Conservation (phyloP, 2,797 vertebrate species). For the Periparus ater region DNA sequence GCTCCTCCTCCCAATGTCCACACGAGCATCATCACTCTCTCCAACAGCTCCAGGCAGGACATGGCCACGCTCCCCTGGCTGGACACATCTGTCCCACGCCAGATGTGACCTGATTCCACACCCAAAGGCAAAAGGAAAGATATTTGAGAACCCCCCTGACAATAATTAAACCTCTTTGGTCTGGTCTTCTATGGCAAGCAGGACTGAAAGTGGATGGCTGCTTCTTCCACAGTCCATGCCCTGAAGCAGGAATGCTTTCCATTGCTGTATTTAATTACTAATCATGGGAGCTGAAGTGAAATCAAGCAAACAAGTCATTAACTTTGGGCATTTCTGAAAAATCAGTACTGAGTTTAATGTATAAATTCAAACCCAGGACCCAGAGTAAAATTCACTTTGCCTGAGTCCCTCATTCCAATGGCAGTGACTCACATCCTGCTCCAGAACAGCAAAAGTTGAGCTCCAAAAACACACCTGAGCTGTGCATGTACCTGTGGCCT, state of each 20-base stretch:
- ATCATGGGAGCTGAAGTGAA: not conserved
- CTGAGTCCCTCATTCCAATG: accelerated
- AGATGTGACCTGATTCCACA: not conserved
- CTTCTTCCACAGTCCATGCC: not conserved
- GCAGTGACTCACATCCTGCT: not conserved
- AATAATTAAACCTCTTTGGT: not conserved
- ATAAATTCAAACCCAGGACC: not conserved
- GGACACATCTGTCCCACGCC: accelerated
- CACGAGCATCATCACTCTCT: accelerated
- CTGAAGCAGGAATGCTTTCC: not conserved
- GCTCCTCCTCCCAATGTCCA: accelerated
- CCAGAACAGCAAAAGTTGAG: not conserved
- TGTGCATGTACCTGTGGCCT: not conserved
- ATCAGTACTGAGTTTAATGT: not conserved
- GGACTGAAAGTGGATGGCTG: not conserved
- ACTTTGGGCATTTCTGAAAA: not conserved
- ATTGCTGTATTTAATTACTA: not conserved
- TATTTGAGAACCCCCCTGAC: not conserved
- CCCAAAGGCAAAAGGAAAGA: accelerated
- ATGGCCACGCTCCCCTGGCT: accelerated
- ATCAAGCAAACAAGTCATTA: not conserved
- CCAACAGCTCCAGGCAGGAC: not conserved
- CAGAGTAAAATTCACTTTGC: not conserved
- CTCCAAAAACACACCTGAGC: not conserved
- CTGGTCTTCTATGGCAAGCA: not conserved